Conservation (phyloP, 2,797 vertebrate species). For the Diglossa cyanea region DNA sequence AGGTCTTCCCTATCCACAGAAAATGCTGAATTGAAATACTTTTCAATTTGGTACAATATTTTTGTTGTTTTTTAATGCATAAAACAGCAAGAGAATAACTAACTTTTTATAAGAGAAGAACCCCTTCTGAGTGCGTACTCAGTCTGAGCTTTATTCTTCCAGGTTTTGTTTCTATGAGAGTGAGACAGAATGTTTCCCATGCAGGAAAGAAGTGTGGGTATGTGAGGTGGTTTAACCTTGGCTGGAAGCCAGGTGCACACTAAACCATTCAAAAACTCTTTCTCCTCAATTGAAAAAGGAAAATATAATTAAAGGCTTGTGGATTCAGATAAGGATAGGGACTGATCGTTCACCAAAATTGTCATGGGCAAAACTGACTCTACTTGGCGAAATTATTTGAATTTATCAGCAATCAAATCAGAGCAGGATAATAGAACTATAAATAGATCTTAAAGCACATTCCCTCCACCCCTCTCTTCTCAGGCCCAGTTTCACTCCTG, state of each 20-base stretch:
- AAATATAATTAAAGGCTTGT: neutral
- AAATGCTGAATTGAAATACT: neutral
- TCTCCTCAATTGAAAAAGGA: neutral
- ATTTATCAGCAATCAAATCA: neutral
- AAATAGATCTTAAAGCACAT: neutral
- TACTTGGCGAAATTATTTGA: neutral
- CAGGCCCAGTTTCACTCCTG: neutral
- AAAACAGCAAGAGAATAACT: neutral
- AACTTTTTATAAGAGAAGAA: neutral
- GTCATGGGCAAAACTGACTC: neutral
- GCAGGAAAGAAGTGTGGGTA: neutral
- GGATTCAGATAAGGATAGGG: neutral
- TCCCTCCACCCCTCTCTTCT: neutral
- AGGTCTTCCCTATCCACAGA: neutral
- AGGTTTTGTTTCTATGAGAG: neutral
- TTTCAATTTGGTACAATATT: neutral
- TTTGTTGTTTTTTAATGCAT: neutral
- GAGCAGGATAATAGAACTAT: neutral
- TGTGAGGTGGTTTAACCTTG: neutral
- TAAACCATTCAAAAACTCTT: neutral
- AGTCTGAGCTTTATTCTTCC: neutral
- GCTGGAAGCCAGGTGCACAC: neutral
- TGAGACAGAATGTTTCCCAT: neutral
- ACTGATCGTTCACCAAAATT: neutral
- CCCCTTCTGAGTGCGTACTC: rapidly evolving